Evolutionary conservation across 1,140 invertebrate genomes (phyloP).

Genomic region (Euura lappo): DNA sequence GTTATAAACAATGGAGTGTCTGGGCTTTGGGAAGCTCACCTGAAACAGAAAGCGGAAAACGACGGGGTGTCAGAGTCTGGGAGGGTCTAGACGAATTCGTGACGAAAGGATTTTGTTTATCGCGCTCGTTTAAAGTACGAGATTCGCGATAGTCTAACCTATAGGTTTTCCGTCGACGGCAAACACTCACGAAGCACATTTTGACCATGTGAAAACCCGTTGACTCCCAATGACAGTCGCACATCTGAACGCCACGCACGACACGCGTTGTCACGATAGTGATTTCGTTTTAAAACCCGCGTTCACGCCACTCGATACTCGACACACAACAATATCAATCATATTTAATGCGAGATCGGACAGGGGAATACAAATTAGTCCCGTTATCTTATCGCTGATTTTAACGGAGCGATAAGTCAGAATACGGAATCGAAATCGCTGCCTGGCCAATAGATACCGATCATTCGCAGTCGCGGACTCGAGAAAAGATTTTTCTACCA

Average conservation of each 20-base stretch:
- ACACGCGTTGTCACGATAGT: background rate
- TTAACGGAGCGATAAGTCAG: background rate
- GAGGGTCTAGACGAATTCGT: too few relatives aligned
- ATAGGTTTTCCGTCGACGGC: background rate
- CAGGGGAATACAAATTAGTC: background rate
- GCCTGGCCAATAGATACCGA: background rate
- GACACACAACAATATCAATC: background rate
- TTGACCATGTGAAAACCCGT: background rate
- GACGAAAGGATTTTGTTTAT: too few relatives aligned
- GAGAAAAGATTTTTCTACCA: too few relatives aligned
- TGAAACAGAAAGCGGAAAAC: background rate
- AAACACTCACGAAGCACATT: background rate
- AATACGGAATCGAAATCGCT: background rate
- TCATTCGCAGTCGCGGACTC: too few relatives aligned
- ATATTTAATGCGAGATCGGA: slow-evolving; percentile 1
- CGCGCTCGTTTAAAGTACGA: too few relatives aligned
- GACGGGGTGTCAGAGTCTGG: background rate
- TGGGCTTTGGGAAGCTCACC: background rate
- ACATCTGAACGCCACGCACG: background rate
- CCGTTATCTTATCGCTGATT: background rate
- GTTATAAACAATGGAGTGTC: background rate
- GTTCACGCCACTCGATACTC: background rate
- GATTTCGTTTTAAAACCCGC: background rate
- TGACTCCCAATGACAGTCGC: background rate
- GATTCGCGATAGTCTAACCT: background rate